These are phyloP conservation scores for Hyaena hyaena DNA, from an alignment of 2,113 vertebrate genomes.

Conservation along the genomic window DNA sequence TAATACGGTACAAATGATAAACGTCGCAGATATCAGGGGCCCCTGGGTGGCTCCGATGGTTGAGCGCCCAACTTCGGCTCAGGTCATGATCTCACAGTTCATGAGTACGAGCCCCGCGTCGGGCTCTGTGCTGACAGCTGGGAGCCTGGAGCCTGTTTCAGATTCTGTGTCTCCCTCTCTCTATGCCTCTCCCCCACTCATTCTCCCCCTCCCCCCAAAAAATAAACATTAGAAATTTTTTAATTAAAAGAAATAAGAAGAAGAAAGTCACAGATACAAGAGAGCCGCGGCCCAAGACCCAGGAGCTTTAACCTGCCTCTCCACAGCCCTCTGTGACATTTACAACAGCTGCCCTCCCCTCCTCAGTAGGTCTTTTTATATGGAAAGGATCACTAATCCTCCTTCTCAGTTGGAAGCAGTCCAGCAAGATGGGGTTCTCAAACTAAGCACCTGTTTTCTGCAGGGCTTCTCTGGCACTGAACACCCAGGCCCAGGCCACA, in stretches of 20 bases:
- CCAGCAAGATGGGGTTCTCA: background rate
- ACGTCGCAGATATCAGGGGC: background rate
- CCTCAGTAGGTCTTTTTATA: rapidly evolving
- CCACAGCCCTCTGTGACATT: rapidly evolving
- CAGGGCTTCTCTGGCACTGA: background rate
- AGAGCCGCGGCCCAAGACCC: background rate
- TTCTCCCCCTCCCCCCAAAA: too few species aligned
- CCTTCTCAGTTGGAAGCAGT: too few species aligned
- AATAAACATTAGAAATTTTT: too few species aligned
- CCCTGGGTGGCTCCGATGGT: rapidly evolving
- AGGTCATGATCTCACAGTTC: too few species aligned
- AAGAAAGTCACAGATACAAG: background rate
- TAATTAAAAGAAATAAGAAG: too few species aligned
- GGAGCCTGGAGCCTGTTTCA: too few species aligned
- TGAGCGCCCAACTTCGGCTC: too few species aligned
- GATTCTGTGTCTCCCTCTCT: too few species aligned
- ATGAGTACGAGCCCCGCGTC: too few species aligned
- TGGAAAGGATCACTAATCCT: background rate
- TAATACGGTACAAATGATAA: background rate
- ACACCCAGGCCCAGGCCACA: background rate
- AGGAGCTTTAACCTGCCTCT: background rate
- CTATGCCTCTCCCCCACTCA: too few species aligned
- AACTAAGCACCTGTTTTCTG: rapidly evolving
- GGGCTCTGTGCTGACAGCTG: too few species aligned
- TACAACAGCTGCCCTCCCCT: rapidly evolving